Evolutionary conservation across 64 coral and sea anemone species (phyloP), one percentile per base, ranked within the genome.

Genomic region (Montipora efflorescens): DNA sequence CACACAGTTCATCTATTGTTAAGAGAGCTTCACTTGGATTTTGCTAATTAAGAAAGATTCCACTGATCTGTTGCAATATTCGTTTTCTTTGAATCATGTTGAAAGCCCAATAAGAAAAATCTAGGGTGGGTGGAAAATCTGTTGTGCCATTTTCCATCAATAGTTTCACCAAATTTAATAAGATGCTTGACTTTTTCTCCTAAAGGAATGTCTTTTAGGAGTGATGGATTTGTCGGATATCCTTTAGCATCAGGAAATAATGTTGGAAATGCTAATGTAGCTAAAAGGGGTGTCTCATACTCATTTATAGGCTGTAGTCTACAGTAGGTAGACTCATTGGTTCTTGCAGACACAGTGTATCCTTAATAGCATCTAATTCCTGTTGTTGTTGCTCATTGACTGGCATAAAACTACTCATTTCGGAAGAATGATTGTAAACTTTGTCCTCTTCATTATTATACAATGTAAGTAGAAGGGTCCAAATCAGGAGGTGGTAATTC

Each of bases 141-240:
- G 58, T 85, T 0, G 69, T 5, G 44, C 62, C 59, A 85, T 68
- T 59, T 59, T 47, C 22, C 8, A 28, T 59, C 25, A 67, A 59
- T 66, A 14, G 2, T 85, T 85, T 68, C 82, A 67, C 59, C 82
- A 85, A 84, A 84, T 67, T 67, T 84, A 87, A 87, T 87, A 49
- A 93, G 83, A 52, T 87, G 91, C 55, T 94, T 59, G 44, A 82
- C 73, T 94, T 45, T 93, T 68, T 93, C 80, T 70, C 67, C 77
- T 94, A 81, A 94, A 61, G 67, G 92, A 81, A 87, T 77, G 47
- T 77, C 36, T 12, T 77, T 79, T 77, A 74, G 52, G 21, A 68
- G 59, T 49, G 64, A 3, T 49, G 84, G 84, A 87, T 87, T 87
- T 72, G 84, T 87, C 74, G 84, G 84, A 62, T 62, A 5, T 14